These are phyloP conservation scores for Alsophila aescularia DNA, from an alignment of 2,888 invertebrate genomes.

Conservation along the genomic window DNA sequence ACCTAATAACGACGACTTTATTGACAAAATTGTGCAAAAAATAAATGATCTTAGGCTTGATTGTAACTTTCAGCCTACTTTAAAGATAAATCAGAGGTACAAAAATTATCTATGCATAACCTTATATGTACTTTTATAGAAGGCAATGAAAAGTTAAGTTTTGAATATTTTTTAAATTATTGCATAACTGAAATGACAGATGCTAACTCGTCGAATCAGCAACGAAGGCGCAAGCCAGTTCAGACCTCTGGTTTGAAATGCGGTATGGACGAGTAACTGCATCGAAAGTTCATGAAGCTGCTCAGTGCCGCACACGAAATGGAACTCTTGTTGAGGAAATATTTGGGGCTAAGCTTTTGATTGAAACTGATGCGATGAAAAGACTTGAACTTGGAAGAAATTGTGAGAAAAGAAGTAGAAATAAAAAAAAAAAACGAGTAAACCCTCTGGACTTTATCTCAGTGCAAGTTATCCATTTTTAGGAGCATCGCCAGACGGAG, in stretches of 20 bases:
- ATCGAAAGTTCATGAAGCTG: constrained; percentile 7
- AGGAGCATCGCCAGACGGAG: constrained; percentile 5
- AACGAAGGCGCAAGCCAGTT: constrained; percentile 2
- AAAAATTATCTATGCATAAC: constrained; percentile 7
- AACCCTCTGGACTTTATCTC: constrained; percentile 13
- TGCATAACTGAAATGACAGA: constrained; percentile 1
- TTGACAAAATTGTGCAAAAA: constrained; percentile 11
- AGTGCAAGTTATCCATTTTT: constrained; percentile 10
- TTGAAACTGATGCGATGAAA: constrained; percentile 15
- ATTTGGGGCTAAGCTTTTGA: constrained; percentile 8
- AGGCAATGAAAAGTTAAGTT: not conserved
- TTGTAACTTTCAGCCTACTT: constrained; percentile 2
- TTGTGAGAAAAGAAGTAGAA: constrained; percentile 3
- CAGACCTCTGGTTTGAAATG: constrained; percentile 15
- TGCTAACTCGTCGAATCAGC: not conserved
- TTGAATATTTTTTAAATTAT: constrained; percentile 4
- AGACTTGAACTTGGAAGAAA: constrained; percentile 4
- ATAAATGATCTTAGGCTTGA: constrained; percentile 1
- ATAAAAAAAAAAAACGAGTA: not conserved
- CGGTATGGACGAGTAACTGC: constrained; percentile 17
- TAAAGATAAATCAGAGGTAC: constrained; percentile 2
- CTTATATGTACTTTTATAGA: constrained; percentile 6
- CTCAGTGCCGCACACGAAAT: constrained; percentile 1
- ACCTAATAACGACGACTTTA: constrained; percentile 6
- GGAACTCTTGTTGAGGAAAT: constrained; percentile 11